A percentile compares a stretch with the other conserved stretches of the same genome.
phyloP scores from a whole-genome alignment of 2,113 vertebrate genomes.

The Semnornis frantzii region DNA sequence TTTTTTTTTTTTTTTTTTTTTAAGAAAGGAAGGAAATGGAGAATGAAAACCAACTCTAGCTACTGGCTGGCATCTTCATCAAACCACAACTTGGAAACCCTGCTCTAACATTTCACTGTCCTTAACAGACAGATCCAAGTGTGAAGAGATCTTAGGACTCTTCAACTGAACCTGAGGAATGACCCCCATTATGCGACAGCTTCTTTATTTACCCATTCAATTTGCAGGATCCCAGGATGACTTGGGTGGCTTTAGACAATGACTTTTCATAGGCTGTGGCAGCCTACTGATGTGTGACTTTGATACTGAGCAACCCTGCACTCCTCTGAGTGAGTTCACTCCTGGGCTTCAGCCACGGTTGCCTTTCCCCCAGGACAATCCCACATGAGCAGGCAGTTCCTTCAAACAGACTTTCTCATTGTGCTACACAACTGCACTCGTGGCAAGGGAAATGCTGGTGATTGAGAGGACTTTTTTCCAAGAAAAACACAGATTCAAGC shows the following conservation, averaged over 20 bases:
- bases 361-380: not conserved
- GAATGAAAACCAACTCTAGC: not conserved
- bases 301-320: not conserved
- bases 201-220: not conserved
- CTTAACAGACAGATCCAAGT: not conserved
- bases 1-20: not conserved
- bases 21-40: not conserved
- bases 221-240: not conserved
- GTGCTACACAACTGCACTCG: not conserved
- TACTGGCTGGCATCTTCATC: not conserved
- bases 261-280: not conserved
- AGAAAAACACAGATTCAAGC: slow-evolving; percentile 39
- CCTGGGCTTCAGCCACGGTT: not conserved
- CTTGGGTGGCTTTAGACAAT: not conserved
- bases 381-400: not conserved
- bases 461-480: not conserved
- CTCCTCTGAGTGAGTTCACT: slow-evolving; percentile 17
- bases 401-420: slow-evolving; percentile 12
- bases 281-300: not conserved
- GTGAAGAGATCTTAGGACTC: not conserved
- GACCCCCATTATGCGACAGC: not conserved
- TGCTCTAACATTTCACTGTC: not conserved
- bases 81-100: not conserved
- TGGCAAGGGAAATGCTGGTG: not conserved
- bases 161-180: not conserved